Evolutionary conservation across 2,888 invertebrate genomes (phyloP).

Genomic region (Drosophila cognata): DNA sequence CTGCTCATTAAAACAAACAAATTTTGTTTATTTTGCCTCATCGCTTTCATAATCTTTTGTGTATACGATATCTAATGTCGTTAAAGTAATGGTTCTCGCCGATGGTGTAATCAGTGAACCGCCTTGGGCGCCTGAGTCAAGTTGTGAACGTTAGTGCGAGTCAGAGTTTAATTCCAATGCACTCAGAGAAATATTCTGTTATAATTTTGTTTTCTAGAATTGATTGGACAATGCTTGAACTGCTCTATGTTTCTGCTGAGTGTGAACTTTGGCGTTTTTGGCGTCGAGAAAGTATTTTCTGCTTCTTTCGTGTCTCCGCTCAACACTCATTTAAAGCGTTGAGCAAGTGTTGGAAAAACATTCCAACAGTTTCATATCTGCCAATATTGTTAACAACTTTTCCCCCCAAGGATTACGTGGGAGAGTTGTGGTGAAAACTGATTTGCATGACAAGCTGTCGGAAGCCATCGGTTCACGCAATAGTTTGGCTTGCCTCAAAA

Average conservation of each 20-base stretch:
- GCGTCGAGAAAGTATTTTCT: conserved; percentile 40
- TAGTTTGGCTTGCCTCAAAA: conserved; percentile 39
- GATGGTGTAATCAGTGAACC: conserved; percentile 19
- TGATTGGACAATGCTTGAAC: not conserved
- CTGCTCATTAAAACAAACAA: conserved; percentile 57
- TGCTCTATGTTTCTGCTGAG: not conserved
- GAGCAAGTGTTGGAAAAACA: conserved; percentile 27
- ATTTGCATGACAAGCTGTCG: conserved; percentile 78
- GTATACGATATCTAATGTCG: conserved; percentile 10
- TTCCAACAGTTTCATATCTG: conserved; percentile 18
- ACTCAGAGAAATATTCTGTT: not conserved
- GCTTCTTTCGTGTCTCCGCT: not conserved
- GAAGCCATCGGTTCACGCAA: conserved; percentile 72
- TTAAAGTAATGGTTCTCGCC: conserved; percentile 17
- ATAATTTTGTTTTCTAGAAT: not conserved
- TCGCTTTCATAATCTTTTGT: conserved; percentile 50
- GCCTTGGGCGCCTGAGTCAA: conserved; percentile 23
- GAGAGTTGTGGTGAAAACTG: conserved; percentile 37
- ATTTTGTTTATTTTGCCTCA: conserved; percentile 67
- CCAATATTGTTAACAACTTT: conserved; percentile 34
- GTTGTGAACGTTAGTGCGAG: conserved; percentile 60
- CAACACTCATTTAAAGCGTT: conserved; percentile 2
- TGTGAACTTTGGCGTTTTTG: conserved; percentile 16
- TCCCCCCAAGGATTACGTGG: conserved; percentile 24
- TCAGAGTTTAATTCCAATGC: conserved; percentile 40